Conservation (phyloP, 2,113 vertebrate species). For the Oncorhynchus keta region DNA sequence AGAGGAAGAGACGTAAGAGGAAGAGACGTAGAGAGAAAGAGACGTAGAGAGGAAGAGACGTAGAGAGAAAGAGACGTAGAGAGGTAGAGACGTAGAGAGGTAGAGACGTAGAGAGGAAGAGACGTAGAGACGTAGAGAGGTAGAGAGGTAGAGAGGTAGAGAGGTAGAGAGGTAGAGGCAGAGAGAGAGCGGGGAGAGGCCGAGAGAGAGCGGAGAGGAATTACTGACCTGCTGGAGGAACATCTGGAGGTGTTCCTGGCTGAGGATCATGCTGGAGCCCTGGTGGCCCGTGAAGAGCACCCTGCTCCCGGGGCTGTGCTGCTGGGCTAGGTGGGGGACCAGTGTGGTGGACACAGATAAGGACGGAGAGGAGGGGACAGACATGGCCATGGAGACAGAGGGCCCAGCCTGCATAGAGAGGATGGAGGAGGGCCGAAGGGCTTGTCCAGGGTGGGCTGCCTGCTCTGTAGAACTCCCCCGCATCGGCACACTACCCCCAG, state of each 20-base stretch:
- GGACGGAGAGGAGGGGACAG: conserved; percentile 68
- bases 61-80: too few relatives aligned
- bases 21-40: too few relatives aligned
- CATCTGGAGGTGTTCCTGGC: conserved; percentile 91
- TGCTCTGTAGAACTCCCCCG: conserved; percentile 64
- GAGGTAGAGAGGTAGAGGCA: too few relatives aligned
- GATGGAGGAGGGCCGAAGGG: conserved; percentile 69
- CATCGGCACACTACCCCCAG: conserved; percentile 52
- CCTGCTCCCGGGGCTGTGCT: conserved; percentile 86
- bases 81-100: too few relatives aligned
- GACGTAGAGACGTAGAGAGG: too few relatives aligned
- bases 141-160: too few relatives aligned
- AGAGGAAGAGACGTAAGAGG: too few relatives aligned
- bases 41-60: too few relatives aligned
- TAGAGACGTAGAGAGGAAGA: too few relatives aligned
- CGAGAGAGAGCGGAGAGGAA: not conserved
- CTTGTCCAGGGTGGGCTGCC: conserved; percentile 62
- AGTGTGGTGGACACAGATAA: conserved; percentile 65
- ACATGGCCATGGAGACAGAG: conserved; percentile 51
- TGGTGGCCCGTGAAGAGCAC: conserved; percentile 81
- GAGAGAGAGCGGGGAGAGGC: too few relatives aligned
- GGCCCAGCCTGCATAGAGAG: conserved; percentile 74
- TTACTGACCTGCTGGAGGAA: conserved; percentile 90
- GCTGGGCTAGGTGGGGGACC: conserved; percentile 49
- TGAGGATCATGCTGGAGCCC: conserved; percentile 79